Conservation (phyloP, 1,140 invertebrate species). For the Ostrea edulis region DNA sequence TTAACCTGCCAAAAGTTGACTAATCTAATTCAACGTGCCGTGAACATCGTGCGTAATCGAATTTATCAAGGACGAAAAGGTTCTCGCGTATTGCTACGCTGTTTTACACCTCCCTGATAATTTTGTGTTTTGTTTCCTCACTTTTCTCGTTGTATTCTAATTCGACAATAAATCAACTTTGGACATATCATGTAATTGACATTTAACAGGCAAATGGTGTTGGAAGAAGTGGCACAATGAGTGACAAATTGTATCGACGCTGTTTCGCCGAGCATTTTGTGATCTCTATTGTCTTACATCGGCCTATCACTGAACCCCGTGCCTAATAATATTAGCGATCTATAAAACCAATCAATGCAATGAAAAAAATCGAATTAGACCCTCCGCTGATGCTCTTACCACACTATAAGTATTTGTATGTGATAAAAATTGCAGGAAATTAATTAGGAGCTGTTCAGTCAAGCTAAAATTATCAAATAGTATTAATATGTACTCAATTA, state of each 20-base stretch:
- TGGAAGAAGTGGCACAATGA: not conserved
- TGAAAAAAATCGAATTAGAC: not conserved
- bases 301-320: slow-evolving; percentile 11
- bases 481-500: slow-evolving; percentile 36
- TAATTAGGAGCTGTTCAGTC: slow-evolving; percentile 15
- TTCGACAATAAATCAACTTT: slow-evolving; percentile 25
- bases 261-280: not conserved
- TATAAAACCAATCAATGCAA: slow-evolving; percentile 10
- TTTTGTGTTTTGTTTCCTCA: not conserved
- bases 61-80: not conserved
- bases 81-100: not conserved
- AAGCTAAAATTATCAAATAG: slow-evolving; percentile 26
- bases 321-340: slow-evolving; percentile 15
- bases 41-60: slow-evolving; percentile 12
- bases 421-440: slow-evolving; percentile 35
- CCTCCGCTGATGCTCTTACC: not conserved
- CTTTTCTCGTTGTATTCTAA: not conserved
- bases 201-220: slow-evolving; percentile 2
- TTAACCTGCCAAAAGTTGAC: slow-evolving; percentile 32
- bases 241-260: slow-evolving; percentile 20
- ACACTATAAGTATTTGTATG: not conserved
- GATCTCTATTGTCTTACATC: slow-evolving; percentile 21
- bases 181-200: not conserved
- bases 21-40: slow-evolving; percentile 25
- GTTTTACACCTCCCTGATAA: slow-evolving; percentile 11